Evolutionary conservation across 2,888 invertebrate species (phyloP), one percentile per base, ranked within the genome.

Genomic region (Melieria picta): DNA sequence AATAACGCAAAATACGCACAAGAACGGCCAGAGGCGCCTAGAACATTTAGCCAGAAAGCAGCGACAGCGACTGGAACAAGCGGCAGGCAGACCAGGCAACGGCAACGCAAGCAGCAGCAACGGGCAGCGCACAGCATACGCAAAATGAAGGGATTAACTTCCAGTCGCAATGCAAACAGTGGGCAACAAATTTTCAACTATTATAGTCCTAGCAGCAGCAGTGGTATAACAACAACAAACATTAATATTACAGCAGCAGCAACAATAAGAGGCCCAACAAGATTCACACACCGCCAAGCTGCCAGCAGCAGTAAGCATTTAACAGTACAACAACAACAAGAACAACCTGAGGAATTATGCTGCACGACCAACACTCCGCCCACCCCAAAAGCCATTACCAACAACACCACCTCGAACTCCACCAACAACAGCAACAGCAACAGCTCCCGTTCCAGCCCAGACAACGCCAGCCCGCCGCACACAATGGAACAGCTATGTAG

Each of bases 61-160:
- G 30, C 30, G 30, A 30, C 30, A 60, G 52, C 61, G 67, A 67
- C 60, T 30, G 30, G 30, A 3, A 30, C 30, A 30, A 30, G 30
- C 30, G 30, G 30, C 30, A 30, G 30, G 2, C 30, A 30, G 30
- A 30, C 30, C 30, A 30, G 30, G 30, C 30, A 30, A 11, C 47
- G 42, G 10, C 63, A 63, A 62, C 69, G 56, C 55, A 62, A 69
- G 50, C 11, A 62, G 69, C 61, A 50, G 52, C 52, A 50, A 50
- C 52, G 30, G 30, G 30, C 30, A 30, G 16, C 16, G 16, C 42
- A 56, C 47, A 63, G 9, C 47, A 69, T 47, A 45, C 63, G 55
- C 65, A 71, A 71, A 65, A 71, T 71, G 71, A 65, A 64, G 60
- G 52, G 48, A 65, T 52, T 61, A 71, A 48, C 47, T 47, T 48